These are phyloP conservation scores for Dichetophora obliterata DNA, from an alignment of 2,888 invertebrate genomes.

Conservation along the genomic window DNA sequence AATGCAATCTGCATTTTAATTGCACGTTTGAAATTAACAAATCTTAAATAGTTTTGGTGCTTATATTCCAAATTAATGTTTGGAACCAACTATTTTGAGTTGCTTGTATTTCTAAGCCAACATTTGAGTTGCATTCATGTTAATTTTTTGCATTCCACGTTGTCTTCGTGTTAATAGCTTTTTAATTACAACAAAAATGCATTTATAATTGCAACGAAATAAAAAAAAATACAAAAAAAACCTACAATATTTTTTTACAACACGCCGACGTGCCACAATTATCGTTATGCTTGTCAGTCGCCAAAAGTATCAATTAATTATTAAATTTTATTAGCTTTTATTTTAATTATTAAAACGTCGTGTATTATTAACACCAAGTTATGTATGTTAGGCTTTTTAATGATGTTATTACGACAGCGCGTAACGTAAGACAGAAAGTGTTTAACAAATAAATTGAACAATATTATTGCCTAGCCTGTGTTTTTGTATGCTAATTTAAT, in stretches of 20 bases:
- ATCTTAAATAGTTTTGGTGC: not conserved
- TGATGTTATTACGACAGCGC: not conserved
- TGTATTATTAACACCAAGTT: slow-evolving; percentile 9
- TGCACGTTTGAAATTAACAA: slow-evolving; percentile 25
- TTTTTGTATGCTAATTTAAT: not conserved
- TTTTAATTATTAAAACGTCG: slow-evolving; percentile 19
- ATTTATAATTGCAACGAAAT: slow-evolving; percentile 21
- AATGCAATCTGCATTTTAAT: slow-evolving; percentile 41
- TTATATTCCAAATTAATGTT: not conserved
- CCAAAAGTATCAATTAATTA: slow-evolving; percentile 26
- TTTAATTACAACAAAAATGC: slow-evolving; percentile 22
- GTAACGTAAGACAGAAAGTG: not conserved
- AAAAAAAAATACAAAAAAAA: not conserved
- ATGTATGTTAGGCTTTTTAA: not conserved
- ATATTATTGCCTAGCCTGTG: not conserved
- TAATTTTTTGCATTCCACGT: not conserved
- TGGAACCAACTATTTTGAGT: no score
- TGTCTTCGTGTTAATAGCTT: slow-evolving; percentile 18
- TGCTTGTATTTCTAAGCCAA: not conserved
- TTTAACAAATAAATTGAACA: not conserved
- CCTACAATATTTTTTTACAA: not conserved
- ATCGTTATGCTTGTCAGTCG: slow-evolving; percentile 17
- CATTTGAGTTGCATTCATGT: not conserved
- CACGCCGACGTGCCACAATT: slow-evolving; percentile 21
- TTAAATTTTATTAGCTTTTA: slow-evolving; percentile 30